phyloP scores from a whole-genome alignment of 2,888 invertebrate species.

The Micoletzkya japonica region DNA sequence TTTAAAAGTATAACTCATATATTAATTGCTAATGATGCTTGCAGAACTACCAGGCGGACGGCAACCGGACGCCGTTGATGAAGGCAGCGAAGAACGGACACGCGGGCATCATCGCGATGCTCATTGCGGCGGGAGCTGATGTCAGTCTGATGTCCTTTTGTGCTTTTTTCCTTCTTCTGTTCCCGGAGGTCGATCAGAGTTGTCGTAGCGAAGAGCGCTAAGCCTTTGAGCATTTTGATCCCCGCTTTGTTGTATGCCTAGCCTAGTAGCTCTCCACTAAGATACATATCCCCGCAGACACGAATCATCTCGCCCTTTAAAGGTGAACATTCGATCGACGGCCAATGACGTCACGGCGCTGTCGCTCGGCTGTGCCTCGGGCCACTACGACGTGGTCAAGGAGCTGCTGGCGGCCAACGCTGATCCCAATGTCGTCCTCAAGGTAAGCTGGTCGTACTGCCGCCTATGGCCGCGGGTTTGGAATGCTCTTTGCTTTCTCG shows the following conservation, averaged over 20 bases:
- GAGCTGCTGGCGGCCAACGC: slow-evolving; percentile 86
- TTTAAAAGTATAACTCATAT: no score
- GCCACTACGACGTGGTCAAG: slow-evolving; percentile 90
- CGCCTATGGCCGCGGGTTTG: no score
- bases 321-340: slow-evolving; percentile 81
- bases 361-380: slow-evolving; percentile 89
- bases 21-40: no score
- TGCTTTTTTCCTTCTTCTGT: not conserved
- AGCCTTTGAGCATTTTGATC: no score
- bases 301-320: no score
- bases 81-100: slow-evolving; percentile 96
- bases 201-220: no score
- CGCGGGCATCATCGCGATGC: slow-evolving; percentile 90
- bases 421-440: slow-evolving; percentile 92
- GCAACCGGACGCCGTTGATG: slow-evolving; percentile 95
- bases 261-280: no score
- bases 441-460: slow-evolving; percentile 73
- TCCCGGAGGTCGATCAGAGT: no score
- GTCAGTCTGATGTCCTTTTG: slow-evolving; percentile 29
- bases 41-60: slow-evolving; percentile 88
- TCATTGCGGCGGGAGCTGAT: slow-evolving; percentile 83
- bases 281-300: no score
- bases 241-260: no score
- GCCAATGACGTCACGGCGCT: slow-evolving; percentile 96
- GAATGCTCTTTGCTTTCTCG: no score